Evolutionary conservation across 2,888 invertebrate species (phyloP).

Genomic region (Penaeus monodon): DNA sequence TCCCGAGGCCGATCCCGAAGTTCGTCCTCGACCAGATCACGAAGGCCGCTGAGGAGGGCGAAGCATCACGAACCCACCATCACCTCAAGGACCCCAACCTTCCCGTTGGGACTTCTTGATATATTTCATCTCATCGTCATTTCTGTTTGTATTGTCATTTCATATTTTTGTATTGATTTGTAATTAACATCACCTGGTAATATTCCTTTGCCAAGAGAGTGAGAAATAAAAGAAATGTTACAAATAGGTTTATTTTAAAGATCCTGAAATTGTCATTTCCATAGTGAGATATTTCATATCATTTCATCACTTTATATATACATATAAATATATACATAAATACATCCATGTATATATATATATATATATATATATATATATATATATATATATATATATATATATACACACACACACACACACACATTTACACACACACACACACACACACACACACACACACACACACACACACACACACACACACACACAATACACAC

Average conservation of each 20-base stretch:
- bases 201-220: no score
- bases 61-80: neutral
- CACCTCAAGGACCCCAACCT: neutral
- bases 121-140: no score
- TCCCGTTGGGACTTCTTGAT: neutral
- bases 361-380: slow-evolving; percentile 10
- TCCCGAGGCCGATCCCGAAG: slow-evolving; percentile 46
- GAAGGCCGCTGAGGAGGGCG: slow-evolving; percentile 28
- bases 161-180: no score
- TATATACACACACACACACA: neutral
- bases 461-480: neutral
- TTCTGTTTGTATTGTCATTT: no score
- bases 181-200: no score
- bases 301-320: neutral
- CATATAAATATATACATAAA: slow-evolving; percentile 3
- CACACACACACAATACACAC: neutral
- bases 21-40: slow-evolving; percentile 51
- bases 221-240: no score
- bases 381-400: slow-evolving; percentile 18
- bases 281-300: no score
- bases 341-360: neutral
- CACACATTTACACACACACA: neutral
- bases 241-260: no score
- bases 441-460: neutral
- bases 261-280: no score